Evolutionary conservation across 2,113 vertebrate genomes (phyloP).

Genomic region (Phaethon lepturus): DNA sequence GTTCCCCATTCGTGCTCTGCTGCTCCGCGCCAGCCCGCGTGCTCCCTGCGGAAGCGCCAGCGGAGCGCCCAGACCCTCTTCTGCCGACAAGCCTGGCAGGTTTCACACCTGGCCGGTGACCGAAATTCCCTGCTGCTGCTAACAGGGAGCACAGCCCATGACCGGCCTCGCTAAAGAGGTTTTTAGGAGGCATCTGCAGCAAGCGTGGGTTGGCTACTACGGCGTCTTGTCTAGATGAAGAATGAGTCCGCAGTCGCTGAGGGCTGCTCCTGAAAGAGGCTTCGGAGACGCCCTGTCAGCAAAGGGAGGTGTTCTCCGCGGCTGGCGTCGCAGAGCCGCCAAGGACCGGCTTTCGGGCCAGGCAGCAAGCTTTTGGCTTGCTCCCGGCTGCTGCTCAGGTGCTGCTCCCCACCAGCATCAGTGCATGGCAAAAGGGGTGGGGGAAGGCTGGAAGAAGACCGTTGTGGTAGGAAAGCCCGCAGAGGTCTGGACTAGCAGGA

Average conservation of each 20-base stretch:
- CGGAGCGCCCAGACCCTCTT: too few relatives aligned
- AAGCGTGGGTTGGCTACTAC: rapidly evolving
- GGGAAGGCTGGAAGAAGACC: neutral
- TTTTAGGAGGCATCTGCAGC: rapidly evolving
- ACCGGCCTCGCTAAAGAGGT: neutral
- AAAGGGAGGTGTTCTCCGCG: neutral
- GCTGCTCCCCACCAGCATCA: neutral
- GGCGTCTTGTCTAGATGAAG: neutral
- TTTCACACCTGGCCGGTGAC: neutral
- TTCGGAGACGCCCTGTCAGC: neutral
- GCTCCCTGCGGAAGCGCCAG: neutral
- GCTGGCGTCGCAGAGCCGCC: neutral
- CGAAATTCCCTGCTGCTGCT: neutral
- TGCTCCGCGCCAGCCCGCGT: rapidly evolving
- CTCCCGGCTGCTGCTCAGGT: neutral
- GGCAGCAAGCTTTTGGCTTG: neutral
- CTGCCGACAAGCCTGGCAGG: neutral
- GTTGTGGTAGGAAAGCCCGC: neutral
- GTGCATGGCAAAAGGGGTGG: rapidly evolving
- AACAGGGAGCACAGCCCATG: neutral
- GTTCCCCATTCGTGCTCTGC: neutral
- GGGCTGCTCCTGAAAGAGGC: neutral
- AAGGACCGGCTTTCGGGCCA: neutral
- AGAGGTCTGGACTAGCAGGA: neutral
- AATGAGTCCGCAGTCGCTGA: neutral